A percentile compares a stretch with the other conserved stretches of the same genome.
phyloP scores from a whole-genome alignment of 2,797 vertebrate species.

The Steatocranus sp. region DNA sequence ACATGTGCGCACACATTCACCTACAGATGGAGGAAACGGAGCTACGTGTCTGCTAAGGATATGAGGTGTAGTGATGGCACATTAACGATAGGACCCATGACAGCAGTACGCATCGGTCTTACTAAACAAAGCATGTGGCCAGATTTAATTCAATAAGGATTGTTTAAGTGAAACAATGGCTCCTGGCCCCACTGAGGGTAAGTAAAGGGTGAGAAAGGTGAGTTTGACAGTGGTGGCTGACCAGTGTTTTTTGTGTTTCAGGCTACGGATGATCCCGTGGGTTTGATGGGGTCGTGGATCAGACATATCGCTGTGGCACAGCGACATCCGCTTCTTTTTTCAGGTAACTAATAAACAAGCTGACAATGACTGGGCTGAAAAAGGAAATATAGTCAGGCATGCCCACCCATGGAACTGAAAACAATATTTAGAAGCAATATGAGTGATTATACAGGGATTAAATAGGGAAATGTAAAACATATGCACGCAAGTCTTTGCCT shows the following conservation, averaged over 20 bases:
- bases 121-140: conserved; percentile 65
- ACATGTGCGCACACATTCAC: conserved; percentile 23
- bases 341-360: conserved; percentile 50
- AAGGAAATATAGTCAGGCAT: not conserved
- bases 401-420: not conserved
- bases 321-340: conserved; percentile 61
- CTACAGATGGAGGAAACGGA: conserved; percentile 75
- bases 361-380: conserved; percentile 27
- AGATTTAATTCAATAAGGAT: conserved; percentile 76
- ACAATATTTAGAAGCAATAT: conserved; percentile 7
- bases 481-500: not conserved
- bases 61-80: conserved; percentile 78
- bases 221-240: conserved; percentile 48
- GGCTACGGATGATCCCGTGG: conserved; percentile 46
- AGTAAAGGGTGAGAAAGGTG: conserved; percentile 74
- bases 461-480: not conserved
- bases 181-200: conserved; percentile 43
- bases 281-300: conserved; percentile 41
- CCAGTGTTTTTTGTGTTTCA: conserved; percentile 57
- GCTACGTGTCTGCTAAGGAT: conserved; percentile 77
- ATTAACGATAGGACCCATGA: conserved; percentile 77
- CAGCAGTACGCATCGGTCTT: conserved; percentile 61
- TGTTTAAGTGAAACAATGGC: conserved; percentile 77
- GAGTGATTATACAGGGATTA: not conserved
- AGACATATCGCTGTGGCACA: conserved; percentile 36